Conservation (phyloP, 2,888 invertebrate genomes). For the Ametastegia equiseti region DNA sequence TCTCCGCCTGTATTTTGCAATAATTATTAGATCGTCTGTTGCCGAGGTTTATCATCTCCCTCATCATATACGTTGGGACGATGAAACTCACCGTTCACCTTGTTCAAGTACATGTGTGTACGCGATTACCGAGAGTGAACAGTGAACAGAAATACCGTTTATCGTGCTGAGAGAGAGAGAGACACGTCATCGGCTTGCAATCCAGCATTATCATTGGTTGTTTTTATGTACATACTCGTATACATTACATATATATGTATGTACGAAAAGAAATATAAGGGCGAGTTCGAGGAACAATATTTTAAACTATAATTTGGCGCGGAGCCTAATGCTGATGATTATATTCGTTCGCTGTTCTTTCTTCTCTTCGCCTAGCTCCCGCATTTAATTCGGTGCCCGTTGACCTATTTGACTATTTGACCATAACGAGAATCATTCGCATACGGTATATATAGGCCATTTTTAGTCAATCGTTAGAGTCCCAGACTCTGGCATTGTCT, state of each 20-base stretch:
- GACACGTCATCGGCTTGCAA: constrained; percentile 39
- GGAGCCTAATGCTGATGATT: not conserved
- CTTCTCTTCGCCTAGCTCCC: constrained; percentile 6
- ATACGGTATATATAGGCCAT: constrained; percentile 6
- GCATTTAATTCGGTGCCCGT: constrained; percentile 17
- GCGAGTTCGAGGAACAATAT: not conserved
- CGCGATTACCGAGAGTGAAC: constrained; percentile 5
- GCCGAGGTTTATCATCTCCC: not conserved
- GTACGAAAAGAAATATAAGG: not conserved
- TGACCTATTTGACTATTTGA: constrained; percentile 39
- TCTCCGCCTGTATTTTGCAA: not conserved
- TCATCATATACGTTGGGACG: not conserved
- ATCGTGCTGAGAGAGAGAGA: not conserved
- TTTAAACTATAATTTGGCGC: constrained; percentile 16
- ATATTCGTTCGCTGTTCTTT: not conserved
- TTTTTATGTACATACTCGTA: too few species aligned
- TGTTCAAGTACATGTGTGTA: constrained; percentile 8
- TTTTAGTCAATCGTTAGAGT: not conserved
- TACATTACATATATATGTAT: too few species aligned
- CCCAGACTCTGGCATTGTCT: not conserved
- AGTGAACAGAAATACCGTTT: constrained; percentile 44
- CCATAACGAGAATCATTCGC: constrained; percentile 41
- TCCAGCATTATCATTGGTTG: constrained; percentile 16
- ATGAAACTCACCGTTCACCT: constrained; percentile 36
- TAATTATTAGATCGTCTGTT: not conserved